A percentile compares a stretch with the other conserved stretches of the same genome.
Conservation (phyloP, 2,888 invertebrate species). For the Torymus aiolomorphi region DNA sequence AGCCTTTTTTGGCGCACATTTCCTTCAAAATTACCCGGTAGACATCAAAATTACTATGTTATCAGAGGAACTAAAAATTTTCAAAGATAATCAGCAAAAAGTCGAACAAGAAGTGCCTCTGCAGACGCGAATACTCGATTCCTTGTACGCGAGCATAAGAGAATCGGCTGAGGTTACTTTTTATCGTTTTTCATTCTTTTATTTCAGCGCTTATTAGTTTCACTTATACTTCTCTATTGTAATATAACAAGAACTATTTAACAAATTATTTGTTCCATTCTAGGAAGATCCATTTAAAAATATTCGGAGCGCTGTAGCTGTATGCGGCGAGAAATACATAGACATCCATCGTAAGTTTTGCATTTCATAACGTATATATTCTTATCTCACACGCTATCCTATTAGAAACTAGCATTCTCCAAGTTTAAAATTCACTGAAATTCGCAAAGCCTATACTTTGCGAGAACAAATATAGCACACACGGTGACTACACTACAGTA, state of each 20-base stretch:
- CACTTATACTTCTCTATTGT: no score
- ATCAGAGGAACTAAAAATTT: conserved; percentile 25
- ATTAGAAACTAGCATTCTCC: background rate
- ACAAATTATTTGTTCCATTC: conserved; percentile 3
- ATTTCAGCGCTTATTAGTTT: no score
- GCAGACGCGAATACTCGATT: conserved; percentile 52
- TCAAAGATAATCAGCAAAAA: conserved; percentile 22
- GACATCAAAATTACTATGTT: conserved; percentile 37
- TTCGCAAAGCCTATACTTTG: no score
- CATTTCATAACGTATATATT: conserved; percentile 2
- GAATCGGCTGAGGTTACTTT: conserved; percentile 48
- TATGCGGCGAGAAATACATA: conserved; percentile 62
- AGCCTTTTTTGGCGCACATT: background rate
- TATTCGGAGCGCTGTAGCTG: conserved; percentile 56
- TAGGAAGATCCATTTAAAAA: conserved; percentile 58
- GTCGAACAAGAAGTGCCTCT: conserved; percentile 43
- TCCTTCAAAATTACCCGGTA: conserved; percentile 47
- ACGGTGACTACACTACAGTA: no score
- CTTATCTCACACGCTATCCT: background rate
- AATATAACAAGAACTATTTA: no score
- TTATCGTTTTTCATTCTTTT: background rate
- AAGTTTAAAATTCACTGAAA: background rate
- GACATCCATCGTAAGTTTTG: conserved; percentile 62
- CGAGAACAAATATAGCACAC: no score
- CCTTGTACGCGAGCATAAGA: conserved; percentile 32